A percentile compares a stretch with the other conserved stretches of the same genome.
Evolutionary conservation across 2,797 vertebrate genomes (phyloP).

Genomic region (Luscinia luscinia): DNA sequence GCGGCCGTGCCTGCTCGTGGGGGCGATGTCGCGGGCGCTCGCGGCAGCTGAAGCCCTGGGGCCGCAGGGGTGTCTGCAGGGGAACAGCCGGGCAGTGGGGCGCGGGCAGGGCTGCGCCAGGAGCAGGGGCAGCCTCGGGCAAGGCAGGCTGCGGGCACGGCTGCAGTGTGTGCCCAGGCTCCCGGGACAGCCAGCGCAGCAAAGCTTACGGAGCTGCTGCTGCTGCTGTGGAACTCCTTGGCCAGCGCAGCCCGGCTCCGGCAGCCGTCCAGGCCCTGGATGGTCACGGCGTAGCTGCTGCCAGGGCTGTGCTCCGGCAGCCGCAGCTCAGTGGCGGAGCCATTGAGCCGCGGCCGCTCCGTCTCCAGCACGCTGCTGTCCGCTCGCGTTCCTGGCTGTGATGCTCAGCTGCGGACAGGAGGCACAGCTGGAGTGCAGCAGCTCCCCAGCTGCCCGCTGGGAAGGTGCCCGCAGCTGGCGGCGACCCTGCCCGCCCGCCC

Average conservation of each 20-base stretch:
- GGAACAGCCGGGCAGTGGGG: neutral
- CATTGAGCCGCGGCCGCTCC: neutral
- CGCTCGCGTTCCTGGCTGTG: fast-evolving
- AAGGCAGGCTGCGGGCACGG: neutral
- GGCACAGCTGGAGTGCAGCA: neutral
- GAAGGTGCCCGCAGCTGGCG: neutral
- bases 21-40: neutral
- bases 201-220: neutral
- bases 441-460: neutral
- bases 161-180: neutral
- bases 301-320: neutral
- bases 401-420: slow-evolving; percentile 24
- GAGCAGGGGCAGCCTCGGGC: neutral
- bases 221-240: neutral
- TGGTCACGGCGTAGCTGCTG: neutral
- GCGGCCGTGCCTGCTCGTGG: neutral
- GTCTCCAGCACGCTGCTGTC: neutral
- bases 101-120: neutral
- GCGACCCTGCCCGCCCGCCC: neutral
- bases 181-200: fast-evolving
- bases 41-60: neutral
- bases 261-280: neutral
- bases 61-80: neutral
- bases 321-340: neutral
- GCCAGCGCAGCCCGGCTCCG: neutral